These are phyloP conservation scores for Halocynthia aurantium DNA, from an alignment of 23 tunicate species.

Conservation along the genomic window DNA sequence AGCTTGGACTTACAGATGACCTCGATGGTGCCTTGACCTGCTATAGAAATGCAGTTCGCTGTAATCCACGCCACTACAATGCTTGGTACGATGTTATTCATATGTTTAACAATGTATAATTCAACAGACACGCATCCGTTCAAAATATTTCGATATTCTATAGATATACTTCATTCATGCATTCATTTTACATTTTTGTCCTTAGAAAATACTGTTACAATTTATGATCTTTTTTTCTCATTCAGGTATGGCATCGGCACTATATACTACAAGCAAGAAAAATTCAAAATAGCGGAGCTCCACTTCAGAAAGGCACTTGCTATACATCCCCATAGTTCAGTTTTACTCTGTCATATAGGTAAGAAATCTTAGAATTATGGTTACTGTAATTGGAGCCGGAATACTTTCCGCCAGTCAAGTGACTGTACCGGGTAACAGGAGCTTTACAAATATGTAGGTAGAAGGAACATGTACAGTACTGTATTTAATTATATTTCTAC, in stretches of 20 bases:
- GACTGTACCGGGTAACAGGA: no score
- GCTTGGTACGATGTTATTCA: conserved; percentile 60
- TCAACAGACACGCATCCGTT: not conserved
- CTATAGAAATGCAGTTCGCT: conserved; percentile 59
- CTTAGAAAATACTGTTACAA: not conserved
- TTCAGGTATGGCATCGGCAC: conserved; percentile 91
- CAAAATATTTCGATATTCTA: not conserved
- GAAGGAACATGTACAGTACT: no score
- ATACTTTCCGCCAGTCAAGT: not conserved
- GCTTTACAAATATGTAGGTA: no score
- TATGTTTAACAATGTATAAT: not conserved
- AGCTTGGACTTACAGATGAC: conserved; percentile 70
- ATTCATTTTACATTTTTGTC: not conserved
- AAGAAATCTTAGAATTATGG: not conserved
- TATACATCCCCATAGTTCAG: conserved; percentile 66
- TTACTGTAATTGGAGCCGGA: not conserved
- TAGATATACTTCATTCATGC: not conserved
- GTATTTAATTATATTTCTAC: not conserved
- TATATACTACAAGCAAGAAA: conserved; percentile 80
- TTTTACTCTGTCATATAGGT: conserved; percentile 86
- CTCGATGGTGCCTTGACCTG: conserved; percentile 82
- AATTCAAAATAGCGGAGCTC: conserved; percentile 69
- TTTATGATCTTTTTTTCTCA: conserved; percentile 3
- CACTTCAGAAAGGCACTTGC: conserved; percentile 62
- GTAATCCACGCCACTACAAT: conserved; percentile 73